Conservation (phyloP, 2,888 invertebrate genomes). For the Notodonta ziczac region DNA sequence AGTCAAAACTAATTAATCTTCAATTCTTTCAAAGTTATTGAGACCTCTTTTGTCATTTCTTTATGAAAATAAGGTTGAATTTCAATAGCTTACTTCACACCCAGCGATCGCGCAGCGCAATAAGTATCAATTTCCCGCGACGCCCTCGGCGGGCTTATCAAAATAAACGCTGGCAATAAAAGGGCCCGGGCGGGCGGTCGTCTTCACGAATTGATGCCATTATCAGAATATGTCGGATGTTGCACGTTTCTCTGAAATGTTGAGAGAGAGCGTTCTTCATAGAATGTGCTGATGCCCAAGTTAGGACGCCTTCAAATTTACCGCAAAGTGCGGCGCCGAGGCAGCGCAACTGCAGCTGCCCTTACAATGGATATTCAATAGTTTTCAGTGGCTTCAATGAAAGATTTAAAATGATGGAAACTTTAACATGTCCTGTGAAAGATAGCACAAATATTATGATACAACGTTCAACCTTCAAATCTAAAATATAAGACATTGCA, state of each 20-base stretch:
- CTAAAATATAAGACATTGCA: background rate
- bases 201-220: slow-evolving; percentile 37
- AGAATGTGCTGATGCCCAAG: background rate
- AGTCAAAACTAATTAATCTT: no score
- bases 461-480: no score
- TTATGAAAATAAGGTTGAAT: background rate
- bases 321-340: no score
- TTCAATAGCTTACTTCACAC: background rate
- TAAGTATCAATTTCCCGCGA: slow-evolving; percentile 30
- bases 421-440: no score
- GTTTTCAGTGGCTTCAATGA: no score
- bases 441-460: no score
- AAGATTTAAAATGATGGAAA: no score
- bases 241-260: slow-evolving; percentile 25
- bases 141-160: slow-evolving; percentile 30
- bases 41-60: background rate
- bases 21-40: no score
- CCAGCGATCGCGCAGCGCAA: slow-evolving; percentile 6
- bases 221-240: slow-evolving; percentile 28
- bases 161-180: slow-evolving; percentile 41
- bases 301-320: slow-evolving; percentile 6
- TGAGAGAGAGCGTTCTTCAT: background rate
- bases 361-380: no score
- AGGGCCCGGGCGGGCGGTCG: slow-evolving; percentile 10
- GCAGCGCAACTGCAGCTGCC: no score